These are phyloP conservation scores for Rhombomys opimus DNA, from an alignment of 2,113 vertebrate species.

Conservation along the genomic window DNA sequence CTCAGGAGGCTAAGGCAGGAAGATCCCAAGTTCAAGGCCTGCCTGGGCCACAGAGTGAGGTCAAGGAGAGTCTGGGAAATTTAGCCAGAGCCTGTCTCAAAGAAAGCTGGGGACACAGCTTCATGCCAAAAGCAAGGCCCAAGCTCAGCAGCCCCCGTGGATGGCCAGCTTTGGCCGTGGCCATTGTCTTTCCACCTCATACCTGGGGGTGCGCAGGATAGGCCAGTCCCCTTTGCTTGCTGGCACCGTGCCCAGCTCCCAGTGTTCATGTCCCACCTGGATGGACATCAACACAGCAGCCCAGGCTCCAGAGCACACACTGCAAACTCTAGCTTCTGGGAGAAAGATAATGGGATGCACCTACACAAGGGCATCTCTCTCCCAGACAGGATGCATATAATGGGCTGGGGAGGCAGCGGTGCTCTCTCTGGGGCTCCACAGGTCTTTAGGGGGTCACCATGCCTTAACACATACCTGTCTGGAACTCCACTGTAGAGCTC, in stretches of 20 bases:
- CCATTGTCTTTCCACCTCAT: neutral
- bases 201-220: neutral
- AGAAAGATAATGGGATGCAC: neutral
- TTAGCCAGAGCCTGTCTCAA: neutral
- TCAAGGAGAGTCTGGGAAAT: neutral
- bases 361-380: neutral
- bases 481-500: neutral
- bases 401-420: neutral
- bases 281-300: neutral
- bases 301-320: neutral
- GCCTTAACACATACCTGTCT: neutral
- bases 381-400: neutral
- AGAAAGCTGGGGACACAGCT: neutral
- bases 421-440: neutral
- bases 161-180: neutral
- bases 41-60: neutral
- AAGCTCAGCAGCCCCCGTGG: fast-evolving
- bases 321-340: neutral
- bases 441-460: neutral
- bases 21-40: neutral
- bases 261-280: fast-evolving
- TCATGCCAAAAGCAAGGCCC: neutral
- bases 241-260: fast-evolving
- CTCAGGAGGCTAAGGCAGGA: neutral
- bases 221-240: no score